phyloP scores from a whole-genome alignment of 1,140 invertebrate species.

The Heterodera schachtii region DNA sequence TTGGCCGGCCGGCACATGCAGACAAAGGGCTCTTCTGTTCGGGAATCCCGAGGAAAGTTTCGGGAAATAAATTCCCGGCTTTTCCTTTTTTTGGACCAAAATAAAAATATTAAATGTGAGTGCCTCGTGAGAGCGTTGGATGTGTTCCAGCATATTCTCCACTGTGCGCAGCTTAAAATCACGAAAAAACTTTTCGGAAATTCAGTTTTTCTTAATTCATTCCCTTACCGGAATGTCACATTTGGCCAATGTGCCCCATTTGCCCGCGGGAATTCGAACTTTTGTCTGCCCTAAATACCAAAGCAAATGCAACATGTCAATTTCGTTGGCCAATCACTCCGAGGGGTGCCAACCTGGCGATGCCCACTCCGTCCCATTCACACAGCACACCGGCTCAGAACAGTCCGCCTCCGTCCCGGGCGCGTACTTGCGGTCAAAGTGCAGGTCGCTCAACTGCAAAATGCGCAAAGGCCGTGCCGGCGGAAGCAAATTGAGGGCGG shows the following conservation, averaged over 20 bases:
- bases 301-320: not conserved
- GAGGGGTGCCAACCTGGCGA: too few relatives aligned
- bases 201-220: too few relatives aligned
- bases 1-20: too few relatives aligned
- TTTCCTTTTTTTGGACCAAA: not conserved
- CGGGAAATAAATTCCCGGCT: not conserved
- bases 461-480: constrained; percentile 44
- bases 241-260: constrained; percentile 59
- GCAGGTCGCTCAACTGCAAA: constrained; percentile 69
- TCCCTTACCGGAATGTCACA: constrained; percentile 54
- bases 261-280: constrained; percentile 49
- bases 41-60: not conserved
- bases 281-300: constrained; percentile 17
- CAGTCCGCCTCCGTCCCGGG: constrained; percentile 66
- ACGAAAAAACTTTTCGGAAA: too few relatives aligned
- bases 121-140: constrained; percentile 43
- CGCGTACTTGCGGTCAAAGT: constrained; percentile 66
- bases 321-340: not conserved
- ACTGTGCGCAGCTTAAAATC: constrained; percentile 42
- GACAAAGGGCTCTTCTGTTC: too few relatives aligned
- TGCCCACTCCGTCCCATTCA: constrained; percentile 19
- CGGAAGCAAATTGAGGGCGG: not conserved
- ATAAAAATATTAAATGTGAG: not conserved
- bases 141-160: constrained; percentile 60
- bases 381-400: constrained; percentile 68